Evolutionary conservation across 2,797 vertebrate species (phyloP), one percentile per base, ranked within the genome.

Genomic region (Coccyzus lansbergi): DNA sequence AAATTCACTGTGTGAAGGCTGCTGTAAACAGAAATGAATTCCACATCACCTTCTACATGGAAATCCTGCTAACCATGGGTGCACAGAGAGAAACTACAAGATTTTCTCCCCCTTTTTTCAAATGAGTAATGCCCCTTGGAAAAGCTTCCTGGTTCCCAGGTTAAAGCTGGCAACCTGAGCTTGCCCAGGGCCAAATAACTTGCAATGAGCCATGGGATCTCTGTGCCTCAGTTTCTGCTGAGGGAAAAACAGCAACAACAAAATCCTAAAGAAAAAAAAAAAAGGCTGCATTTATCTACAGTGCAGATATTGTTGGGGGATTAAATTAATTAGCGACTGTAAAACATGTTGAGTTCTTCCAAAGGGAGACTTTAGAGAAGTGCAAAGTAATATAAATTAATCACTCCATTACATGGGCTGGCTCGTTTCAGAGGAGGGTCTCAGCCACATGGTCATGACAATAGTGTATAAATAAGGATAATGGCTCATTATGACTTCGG

Each of bases 381-480:
- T 75, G 90, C 81, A 82, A 90, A 95, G 78, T 92, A 88, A 91
- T 84, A 91, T 71, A 88, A 94, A 95, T 95, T 94, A 95, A 95
- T 92, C 91, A 94, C 87, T 85, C 36, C 60, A 59, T 85, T 93
- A 92, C 62, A 42, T 60, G 34, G 49, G 48, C 67, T 88, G 55
- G 44, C 64, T 92, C 56, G 64, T 84, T 95, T 80, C 91, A 92
- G 74, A 80, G 80, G 72, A 92, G 69, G 85, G 82, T 83, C 89
- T 70, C 84, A 85, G 81, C 40, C 12, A 10, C 7, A 2, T 83
- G 88, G 46, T 86, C 1, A 0, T 44, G 55, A 76, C 78, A 88
- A 89, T 44, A 44, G 51, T 46, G 55, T 81, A 86, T 72, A 92
- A 96, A 93, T 88, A 91, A 83, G 74, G 87, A 88, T 72, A 95